A percentile compares a stretch with the other conserved stretches of the same genome.
phyloP scores from a whole-genome alignment of 2,113 vertebrate genomes.

The Alectura lathami region DNA sequence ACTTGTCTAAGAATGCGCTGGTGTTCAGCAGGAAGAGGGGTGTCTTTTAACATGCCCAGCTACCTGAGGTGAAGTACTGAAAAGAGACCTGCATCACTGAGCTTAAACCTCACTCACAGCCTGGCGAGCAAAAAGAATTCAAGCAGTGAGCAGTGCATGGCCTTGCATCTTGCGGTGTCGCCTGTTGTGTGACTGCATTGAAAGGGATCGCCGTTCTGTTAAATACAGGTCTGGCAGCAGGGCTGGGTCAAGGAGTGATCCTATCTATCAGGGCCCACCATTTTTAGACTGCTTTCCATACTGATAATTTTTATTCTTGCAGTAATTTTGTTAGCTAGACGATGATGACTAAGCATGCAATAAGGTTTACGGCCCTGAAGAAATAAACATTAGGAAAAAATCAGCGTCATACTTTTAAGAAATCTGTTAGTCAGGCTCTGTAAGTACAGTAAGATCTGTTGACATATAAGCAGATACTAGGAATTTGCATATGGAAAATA shows the following conservation, averaged over 20 bases:
- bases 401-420: neutral
- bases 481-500: neutral
- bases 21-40: conserved; percentile 21
- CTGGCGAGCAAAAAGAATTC: neutral
- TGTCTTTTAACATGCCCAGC: neutral
- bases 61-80: conserved; percentile 20
- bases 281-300: neutral
- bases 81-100: neutral
- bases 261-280: fast-evolving
- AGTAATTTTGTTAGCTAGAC: neutral
- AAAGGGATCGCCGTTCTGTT: neutral
- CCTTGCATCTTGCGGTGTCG: neutral
- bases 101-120: neutral
- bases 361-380: neutral
- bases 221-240: neutral
- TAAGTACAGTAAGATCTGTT: neutral
- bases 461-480: neutral
- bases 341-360: neutral
- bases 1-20: conserved; percentile 71
- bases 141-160: neutral
- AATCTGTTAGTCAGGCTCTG: neutral
- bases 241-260: neutral
- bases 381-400: neutral
- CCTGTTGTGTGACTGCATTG: neutral
- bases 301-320: neutral